Percentiles rank a stretch among this genome's conserved stretches.
Conservation (phyloP, 1,140 invertebrate species). For the Camponotus pennsylvanicus region DNA sequence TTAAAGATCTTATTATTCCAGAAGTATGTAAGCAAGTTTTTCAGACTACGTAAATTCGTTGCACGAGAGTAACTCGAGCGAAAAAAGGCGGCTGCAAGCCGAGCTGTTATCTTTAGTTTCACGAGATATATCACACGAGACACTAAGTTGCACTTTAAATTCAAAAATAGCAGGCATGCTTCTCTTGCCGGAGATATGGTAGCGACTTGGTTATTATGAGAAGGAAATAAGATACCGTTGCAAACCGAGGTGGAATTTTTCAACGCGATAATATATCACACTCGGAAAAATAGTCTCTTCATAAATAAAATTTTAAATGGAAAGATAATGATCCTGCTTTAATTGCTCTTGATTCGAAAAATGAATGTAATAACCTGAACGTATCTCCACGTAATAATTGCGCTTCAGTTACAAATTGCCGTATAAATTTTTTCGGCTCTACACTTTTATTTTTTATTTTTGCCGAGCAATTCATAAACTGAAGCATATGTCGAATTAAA, state of each 20-base stretch:
- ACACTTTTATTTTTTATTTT: background rate
- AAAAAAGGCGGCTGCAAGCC: slow-evolving; percentile 24
- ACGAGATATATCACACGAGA: slow-evolving; percentile 45
- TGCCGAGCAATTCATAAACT: background rate
- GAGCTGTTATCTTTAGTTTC: slow-evolving; percentile 60
- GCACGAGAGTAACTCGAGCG: slow-evolving; percentile 3
- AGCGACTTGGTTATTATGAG: slow-evolving; percentile 51
- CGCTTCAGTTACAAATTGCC: background rate
- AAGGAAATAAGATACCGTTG: slow-evolving; percentile 54
- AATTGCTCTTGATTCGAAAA: slow-evolving; percentile 15
- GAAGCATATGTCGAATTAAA: background rate
- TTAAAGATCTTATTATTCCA: slow-evolving; percentile 6
- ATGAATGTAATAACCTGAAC: slow-evolving; percentile 7
- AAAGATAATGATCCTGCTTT: slow-evolving; percentile 27
- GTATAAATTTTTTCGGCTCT: background rate
- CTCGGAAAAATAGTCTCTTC: slow-evolving; percentile 26
- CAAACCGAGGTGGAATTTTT: slow-evolving; percentile 31
- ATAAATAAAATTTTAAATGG: slow-evolving; percentile 32
- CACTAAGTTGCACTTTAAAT: slow-evolving; percentile 63
- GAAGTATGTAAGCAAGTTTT: background rate
- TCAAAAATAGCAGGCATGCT: slow-evolving; percentile 45
- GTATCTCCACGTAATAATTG: background rate
- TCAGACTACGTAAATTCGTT: slow-evolving; percentile 32
- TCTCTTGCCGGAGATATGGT: slow-evolving; percentile 35
- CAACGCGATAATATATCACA: slow-evolving; percentile 41